Evolutionary conservation across 1,140 invertebrate genomes (phyloP), one percentile per base, ranked within the genome.

Genomic region (Odontomachus brunneus): DNA sequence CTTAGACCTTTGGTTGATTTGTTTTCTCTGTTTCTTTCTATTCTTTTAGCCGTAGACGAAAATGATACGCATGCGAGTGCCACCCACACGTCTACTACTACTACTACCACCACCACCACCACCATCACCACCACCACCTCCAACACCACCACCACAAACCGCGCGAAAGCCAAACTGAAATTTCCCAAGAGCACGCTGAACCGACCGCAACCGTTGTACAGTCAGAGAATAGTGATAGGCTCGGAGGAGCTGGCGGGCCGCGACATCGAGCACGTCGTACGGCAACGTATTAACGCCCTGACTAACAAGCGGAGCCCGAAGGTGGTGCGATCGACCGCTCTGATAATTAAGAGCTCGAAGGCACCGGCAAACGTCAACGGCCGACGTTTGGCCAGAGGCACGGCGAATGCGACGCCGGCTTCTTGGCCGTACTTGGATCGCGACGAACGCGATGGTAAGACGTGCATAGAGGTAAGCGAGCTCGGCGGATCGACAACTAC

Each of bases 21-120:
- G 90, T 92, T 92, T 92, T 91, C 92, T 90, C 86, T 85, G 90
- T 92, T 93, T 93, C 89, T 94, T 94, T 94, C 92, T 94, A 92
- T 94, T 93, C 89, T 91, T 93, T 94, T 94, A 94, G 93, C 93
- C 88, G 92, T 94, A 94, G 92, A 94, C 90, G 93, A 94, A 91
- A 94, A 92, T 89, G 93, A 93, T 92, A 90, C 91, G 93, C 93
- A 94, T 94, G 93, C 88, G 92, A 93, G 91, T 93, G 93, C 91
- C 89, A 92, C 89, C 92, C 89, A 91, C 91, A 85, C 82, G 44
- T 49, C 80, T 83, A 86, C 84, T 75, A 78, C 87, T 71, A 90
- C 84, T 84, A 90, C 85, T 84, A 86, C 89, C 67, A 88, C 84
- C 82, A 88, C 84, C 60, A 90, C 85, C 84, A 87, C 82, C 55